Conservation (phyloP, 2,888 invertebrate genomes). For the Beris chalybata region DNA sequence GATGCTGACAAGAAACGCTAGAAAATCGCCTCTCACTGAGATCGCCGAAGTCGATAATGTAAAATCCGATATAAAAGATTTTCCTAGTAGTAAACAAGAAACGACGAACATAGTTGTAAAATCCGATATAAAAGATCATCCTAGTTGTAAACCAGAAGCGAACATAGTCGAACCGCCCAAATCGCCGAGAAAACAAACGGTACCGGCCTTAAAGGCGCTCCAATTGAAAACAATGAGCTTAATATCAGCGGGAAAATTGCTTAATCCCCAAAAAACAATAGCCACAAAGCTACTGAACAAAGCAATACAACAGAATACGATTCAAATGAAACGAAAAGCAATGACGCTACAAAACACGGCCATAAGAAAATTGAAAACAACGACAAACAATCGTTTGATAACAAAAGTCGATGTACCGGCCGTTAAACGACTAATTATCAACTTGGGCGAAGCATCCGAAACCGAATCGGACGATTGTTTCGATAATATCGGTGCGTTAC, state of each 20-base stretch:
- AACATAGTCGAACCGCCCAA: background rate
- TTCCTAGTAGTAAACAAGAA: background rate
- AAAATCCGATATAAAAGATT: background rate
- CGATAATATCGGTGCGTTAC: background rate
- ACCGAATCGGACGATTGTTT: conserved; percentile 24
- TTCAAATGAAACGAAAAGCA: conserved; percentile 2
- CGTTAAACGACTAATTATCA: conserved; percentile 49
- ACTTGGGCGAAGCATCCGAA: conserved; percentile 38
- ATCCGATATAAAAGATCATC: background rate
- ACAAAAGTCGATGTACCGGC: conserved; percentile 46
- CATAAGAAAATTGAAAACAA: background rate
- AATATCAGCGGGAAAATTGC: conserved; percentile 8
- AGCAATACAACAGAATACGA: conserved; percentile 9
- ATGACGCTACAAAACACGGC: background rate
- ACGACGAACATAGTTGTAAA: conserved; percentile 3
- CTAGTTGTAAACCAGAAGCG: background rate
- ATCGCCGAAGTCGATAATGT: conserved; percentile 21
- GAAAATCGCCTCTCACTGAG: conserved; percentile 10
- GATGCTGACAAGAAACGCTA: background rate
- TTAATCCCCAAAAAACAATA: conserved; percentile 9
- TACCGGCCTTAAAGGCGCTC: conserved; percentile 1
- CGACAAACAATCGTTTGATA: conserved; percentile 44
- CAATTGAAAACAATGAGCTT: conserved; percentile 22
- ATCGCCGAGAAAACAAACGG: background rate
- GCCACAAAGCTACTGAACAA: conserved; percentile 20